Conservation (phyloP, 2,797 vertebrate species). For the Toxotes lorentzi region DNA sequence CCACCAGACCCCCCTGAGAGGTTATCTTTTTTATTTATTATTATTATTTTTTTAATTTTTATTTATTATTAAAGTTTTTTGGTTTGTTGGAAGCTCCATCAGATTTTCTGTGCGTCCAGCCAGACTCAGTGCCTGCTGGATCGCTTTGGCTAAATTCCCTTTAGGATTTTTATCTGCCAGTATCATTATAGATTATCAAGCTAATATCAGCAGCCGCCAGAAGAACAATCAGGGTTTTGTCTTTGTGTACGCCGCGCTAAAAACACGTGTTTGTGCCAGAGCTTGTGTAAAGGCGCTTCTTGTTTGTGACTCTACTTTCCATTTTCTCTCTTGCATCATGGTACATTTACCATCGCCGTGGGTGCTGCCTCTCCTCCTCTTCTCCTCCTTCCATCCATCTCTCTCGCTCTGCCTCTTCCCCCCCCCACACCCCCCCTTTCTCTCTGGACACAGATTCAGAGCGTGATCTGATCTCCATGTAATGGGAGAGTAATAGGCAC, state of each 20-base stretch:
- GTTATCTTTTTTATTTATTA: neutral
- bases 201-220: conserved; percentile 24
- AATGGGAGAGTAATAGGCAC: conserved; percentile 99
- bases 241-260: neutral
- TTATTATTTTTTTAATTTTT: too few species aligned
- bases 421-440: conserved; percentile 83
- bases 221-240: conserved; percentile 23
- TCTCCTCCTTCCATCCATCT: conserved; percentile 63
- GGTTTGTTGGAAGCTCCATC: neutral
- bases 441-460: conserved; percentile 97
- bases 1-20: neutral
- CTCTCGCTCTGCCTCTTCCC: conserved; percentile 73
- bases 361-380: conserved; percentile 53
- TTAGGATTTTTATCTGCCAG: conserved; percentile 24
- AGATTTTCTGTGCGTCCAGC: conserved; percentile 1
- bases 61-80: conserved; percentile 16
- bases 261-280: conserved; percentile 41
- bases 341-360: conserved; percentile 66
- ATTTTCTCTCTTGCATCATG: conserved; percentile 49
- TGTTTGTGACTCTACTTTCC: conserved; percentile 50
- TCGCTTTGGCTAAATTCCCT: conserved; percentile 14
- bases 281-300: conserved; percentile 43
- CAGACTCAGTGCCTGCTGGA: neutral
- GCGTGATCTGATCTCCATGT: conserved; percentile 99
- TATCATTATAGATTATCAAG: conserved; percentile 23